Conservation (phyloP, 1,140 invertebrate species). For the Heliconius eleuchia region DNA sequence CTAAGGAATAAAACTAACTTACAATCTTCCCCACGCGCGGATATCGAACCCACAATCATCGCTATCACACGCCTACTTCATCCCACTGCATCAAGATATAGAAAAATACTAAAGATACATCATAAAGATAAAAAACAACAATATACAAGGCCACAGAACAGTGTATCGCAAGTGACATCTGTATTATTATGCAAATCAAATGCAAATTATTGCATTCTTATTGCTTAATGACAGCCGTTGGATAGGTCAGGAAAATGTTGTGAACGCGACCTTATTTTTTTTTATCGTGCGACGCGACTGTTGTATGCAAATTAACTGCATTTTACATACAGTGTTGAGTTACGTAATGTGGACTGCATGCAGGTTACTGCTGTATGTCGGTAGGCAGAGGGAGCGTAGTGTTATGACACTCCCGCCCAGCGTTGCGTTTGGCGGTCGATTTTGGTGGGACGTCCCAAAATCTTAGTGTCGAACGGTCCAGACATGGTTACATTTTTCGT, state of each 20-base stretch:
- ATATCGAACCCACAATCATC: no score
- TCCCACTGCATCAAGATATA: neutral
- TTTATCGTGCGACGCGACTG: neutral
- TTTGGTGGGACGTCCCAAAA: no score
- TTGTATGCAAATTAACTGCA: neutral
- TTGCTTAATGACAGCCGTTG: slow-evolving; percentile 15
- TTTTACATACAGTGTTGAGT: neutral
- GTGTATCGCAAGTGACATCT: neutral
- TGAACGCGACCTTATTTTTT: slow-evolving; percentile 22
- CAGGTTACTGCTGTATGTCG: no score
- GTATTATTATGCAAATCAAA: slow-evolving; percentile 2
- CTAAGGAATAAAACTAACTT: no score
- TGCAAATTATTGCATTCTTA: slow-evolving; percentile 19
- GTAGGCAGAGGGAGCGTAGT: no score
- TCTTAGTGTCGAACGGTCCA: no score
- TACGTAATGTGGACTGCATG: neutral
- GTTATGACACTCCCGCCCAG: no score
- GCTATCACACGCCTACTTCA: no score
- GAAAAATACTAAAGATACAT: neutral
- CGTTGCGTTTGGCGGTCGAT: no score
- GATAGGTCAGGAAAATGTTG: slow-evolving; percentile 23
- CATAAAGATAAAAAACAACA: neutral
- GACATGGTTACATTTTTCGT: no score
- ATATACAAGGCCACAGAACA: neutral
- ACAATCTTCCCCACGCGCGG: no score